These are phyloP conservation scores for Drosophila cognata DNA, from an alignment of 2,888 invertebrate genomes.

Conservation along the genomic window DNA sequence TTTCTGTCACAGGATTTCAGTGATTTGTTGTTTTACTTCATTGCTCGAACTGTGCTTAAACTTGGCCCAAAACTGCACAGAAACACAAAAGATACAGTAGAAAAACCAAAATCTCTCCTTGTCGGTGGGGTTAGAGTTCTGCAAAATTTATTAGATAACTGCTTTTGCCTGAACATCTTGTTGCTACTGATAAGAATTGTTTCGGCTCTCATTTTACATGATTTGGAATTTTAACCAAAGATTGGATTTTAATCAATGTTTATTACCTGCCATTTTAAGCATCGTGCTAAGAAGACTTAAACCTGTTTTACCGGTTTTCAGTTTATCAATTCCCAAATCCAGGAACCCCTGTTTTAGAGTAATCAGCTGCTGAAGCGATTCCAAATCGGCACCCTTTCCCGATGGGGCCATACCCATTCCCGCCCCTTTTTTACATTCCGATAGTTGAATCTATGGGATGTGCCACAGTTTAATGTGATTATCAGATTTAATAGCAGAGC, in stretches of 20 bases:
- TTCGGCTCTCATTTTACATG: neutral
- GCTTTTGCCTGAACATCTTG: neutral
- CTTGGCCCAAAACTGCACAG: constrained; percentile 25
- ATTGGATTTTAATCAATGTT: neutral
- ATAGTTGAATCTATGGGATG: neutral
- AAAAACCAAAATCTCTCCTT: neutral
- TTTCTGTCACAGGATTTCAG: constrained; percentile 47
- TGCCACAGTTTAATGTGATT: neutral
- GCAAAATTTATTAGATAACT: neutral
- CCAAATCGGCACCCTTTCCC: too few species aligned
- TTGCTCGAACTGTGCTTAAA: constrained; percentile 37
- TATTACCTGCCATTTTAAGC: too few species aligned
- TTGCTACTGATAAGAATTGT: neutral
- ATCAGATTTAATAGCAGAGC: neutral
- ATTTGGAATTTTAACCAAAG: neutral
- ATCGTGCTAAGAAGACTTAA: too few species aligned
- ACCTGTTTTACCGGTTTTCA: too few species aligned
- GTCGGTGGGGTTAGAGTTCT: neutral
- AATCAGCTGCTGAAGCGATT: too few species aligned
- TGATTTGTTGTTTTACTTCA: constrained; percentile 49
- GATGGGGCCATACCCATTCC: too few species aligned
- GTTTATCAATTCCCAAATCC: too few species aligned
- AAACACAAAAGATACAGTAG: neutral
- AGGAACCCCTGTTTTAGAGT: too few species aligned
- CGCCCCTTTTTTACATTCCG: neutral